These are phyloP conservation scores for Phyto melanocephala DNA, from an alignment of 2,888 invertebrate genomes.

Conservation along the genomic window DNA sequence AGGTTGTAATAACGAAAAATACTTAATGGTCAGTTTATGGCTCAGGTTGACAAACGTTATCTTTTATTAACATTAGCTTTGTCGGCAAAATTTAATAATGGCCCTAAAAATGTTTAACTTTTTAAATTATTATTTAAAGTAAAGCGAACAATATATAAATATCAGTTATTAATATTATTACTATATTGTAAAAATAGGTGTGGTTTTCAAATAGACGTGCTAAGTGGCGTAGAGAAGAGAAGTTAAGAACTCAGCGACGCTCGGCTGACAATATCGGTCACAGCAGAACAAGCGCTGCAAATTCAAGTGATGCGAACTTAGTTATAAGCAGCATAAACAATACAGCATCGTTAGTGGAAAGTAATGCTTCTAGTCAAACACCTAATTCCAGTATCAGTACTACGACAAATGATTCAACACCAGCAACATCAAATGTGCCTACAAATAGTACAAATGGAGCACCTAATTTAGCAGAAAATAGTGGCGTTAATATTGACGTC, in stretches of 20 bases:
- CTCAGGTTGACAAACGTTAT: too few relatives aligned
- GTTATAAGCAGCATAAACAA: slow-evolving; percentile 64
- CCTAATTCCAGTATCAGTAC: slow-evolving; percentile 66
- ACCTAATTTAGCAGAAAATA: slow-evolving; percentile 42
- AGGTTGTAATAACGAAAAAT: too few relatives aligned
- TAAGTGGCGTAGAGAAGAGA: slow-evolving; percentile 80
- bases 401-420: slow-evolving; percentile 51
- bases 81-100: too few relatives aligned
- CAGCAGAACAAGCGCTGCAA: slow-evolving; percentile 67
- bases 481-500: slow-evolving; percentile 69
- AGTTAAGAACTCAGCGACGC: slow-evolving; percentile 94
- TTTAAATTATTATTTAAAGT: too few relatives aligned
- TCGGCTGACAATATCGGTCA: slow-evolving; percentile 72
- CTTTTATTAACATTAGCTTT: too few relatives aligned
- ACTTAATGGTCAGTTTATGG: too few relatives aligned
- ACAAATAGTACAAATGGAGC: slow-evolving; percentile 49
- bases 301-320: slow-evolving; percentile 67
- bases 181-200: slow-evolving; percentile 84
- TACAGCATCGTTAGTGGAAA: slow-evolving; percentile 66
- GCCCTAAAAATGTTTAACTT: too few relatives aligned
- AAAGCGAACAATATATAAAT: too few relatives aligned
- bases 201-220: slow-evolving; percentile 85
- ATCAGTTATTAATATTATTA: neutral
- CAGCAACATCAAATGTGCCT: slow-evolving; percentile 61
- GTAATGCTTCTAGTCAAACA: slow-evolving; percentile 60